phyloP scores from a whole-genome alignment of 2,888 invertebrate species.

The Nomada ferruginata region DNA sequence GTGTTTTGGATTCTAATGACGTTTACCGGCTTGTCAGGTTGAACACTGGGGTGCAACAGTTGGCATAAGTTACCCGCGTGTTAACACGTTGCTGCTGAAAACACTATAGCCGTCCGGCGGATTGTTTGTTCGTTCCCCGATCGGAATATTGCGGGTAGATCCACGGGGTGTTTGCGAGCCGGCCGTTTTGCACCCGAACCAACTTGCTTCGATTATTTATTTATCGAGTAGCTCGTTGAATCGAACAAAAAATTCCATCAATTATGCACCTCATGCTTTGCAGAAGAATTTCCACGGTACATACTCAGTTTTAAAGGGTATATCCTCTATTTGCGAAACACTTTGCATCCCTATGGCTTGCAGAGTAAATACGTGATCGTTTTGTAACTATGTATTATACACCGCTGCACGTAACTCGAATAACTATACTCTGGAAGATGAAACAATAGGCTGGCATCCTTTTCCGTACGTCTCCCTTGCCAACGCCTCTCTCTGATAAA shows the following conservation, averaged over 20 bases:
- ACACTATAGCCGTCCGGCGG: slow-evolving; percentile 26
- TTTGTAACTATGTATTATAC: slow-evolving; percentile 6
- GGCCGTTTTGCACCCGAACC: slow-evolving; percentile 16
- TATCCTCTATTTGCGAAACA: not conserved
- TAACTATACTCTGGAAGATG: slow-evolving; percentile 15
- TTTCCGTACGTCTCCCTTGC: not conserved
- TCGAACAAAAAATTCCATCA: not conserved
- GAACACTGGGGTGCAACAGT: slow-evolving; percentile 54
- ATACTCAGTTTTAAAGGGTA: not conserved
- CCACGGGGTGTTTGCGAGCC: slow-evolving; percentile 21
- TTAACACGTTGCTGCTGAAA: slow-evolving; percentile 58
- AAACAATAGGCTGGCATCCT: slow-evolving; percentile 41
- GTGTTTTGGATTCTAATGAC: slow-evolving; percentile 62
- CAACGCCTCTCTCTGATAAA: slow-evolving; percentile 39
- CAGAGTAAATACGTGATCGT: not conserved
- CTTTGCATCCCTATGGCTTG: not conserved
- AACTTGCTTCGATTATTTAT: slow-evolving; percentile 15
- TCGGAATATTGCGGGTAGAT: slow-evolving; percentile 18
- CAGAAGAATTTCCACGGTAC: not conserved
- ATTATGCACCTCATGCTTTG: not conserved
- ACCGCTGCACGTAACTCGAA: slow-evolving; percentile 27
- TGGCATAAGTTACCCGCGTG: slow-evolving; percentile 54
- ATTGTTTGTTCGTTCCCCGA: slow-evolving; percentile 42
- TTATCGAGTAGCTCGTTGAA: not conserved
- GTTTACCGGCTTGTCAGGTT: slow-evolving; percentile 57